Conservation (phyloP, 2,888 invertebrate genomes). For the Torymus texanus region DNA sequence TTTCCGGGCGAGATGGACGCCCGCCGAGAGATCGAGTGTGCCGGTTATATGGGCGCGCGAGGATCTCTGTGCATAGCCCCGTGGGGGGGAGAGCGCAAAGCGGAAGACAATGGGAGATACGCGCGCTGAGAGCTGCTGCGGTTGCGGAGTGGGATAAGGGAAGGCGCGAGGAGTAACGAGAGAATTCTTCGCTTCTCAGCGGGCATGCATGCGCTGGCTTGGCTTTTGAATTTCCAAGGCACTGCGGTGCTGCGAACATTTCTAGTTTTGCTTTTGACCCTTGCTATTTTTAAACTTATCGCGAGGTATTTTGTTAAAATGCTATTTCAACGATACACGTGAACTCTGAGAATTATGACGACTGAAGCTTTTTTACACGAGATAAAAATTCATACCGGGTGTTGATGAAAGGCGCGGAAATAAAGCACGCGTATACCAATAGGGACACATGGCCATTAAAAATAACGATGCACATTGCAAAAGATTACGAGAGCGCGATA, state of each 20-base stretch:
- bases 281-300: too few species aligned
- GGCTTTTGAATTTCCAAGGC: too few species aligned
- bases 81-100: too few species aligned
- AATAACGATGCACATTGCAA: not conserved
- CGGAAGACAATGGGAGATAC: not conserved
- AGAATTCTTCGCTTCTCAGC: not conserved
- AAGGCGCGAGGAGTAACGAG: conserved; percentile 12
- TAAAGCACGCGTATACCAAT: not conserved
- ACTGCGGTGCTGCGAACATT: too few species aligned
- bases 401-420: too few species aligned
- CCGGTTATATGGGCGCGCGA: not conserved
- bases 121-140: not conserved
- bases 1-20: not conserved
- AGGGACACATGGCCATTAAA: not conserved
- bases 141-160: not conserved
- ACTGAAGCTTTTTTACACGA: too few species aligned
- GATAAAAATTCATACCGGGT: too few species aligned
- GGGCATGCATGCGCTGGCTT: too few species aligned
- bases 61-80: not conserved
- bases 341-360: too few species aligned
- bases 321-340: too few species aligned
- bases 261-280: too few species aligned
- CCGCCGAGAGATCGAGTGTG: not conserved
- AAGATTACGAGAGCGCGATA: not conserved
- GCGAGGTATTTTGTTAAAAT: too few species aligned